These are phyloP conservation scores for Corythornis leucogaster DNA, from an alignment of 2,797 vertebrate genomes.

Conservation along the genomic window DNA sequence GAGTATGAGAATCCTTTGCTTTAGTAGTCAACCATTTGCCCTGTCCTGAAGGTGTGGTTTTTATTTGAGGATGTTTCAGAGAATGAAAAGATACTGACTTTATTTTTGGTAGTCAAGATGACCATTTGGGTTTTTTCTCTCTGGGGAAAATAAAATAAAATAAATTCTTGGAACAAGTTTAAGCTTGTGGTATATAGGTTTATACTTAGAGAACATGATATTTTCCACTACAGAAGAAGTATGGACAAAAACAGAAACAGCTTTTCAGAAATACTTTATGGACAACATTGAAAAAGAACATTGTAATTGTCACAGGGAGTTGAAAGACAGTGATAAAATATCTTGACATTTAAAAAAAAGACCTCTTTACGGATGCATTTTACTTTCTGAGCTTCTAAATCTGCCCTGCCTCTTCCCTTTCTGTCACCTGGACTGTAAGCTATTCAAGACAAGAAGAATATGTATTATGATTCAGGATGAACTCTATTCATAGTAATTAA, in stretches of 20 bases:
- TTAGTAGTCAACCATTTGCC: not conserved
- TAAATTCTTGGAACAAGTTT: not conserved
- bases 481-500: not conserved
- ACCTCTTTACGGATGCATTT: not conserved
- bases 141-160: too few relatives aligned
- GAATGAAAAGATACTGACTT: not conserved
- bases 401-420: not conserved
- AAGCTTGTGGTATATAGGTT: not conserved
- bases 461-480: not conserved
- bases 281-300: not conserved
- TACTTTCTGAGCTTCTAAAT: not conserved
- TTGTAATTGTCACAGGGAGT: not conserved
- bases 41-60: not conserved
- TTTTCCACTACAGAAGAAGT: not conserved
- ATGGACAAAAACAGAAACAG: not conserved
- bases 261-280: not conserved
- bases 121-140: rapidly evolving
- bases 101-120: not conserved
- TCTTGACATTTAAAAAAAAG: not conserved
- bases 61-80: not conserved
- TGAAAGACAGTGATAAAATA: not conserved
- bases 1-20: not conserved
- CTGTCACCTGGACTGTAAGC: not conserved
- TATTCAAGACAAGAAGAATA: not conserved
- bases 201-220: not conserved